Evolutionary conservation across 2,888 invertebrate genomes (phyloP).

Genomic region (Chloromyia formosa): DNA sequence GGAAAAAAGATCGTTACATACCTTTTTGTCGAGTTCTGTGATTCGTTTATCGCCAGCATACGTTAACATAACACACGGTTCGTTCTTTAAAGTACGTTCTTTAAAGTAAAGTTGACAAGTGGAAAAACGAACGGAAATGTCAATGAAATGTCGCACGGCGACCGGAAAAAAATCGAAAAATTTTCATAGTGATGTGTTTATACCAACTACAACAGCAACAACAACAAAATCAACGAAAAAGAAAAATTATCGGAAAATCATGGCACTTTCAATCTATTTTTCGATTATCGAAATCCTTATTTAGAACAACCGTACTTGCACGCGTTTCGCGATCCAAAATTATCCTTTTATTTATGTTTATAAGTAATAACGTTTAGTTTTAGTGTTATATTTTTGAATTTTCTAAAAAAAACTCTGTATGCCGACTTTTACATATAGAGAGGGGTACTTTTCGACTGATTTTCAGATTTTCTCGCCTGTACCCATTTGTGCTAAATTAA

Average conservation of each 20-base stretch:
- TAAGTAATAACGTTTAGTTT: conserved; percentile 48
- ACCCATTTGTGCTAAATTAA: conserved; percentile 49
- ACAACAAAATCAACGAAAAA: not conserved
- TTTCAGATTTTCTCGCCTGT: conserved; percentile 47
- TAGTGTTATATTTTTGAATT: conserved; percentile 48
- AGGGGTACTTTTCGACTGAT: conserved; percentile 50
- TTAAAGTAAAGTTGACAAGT: not conserved
- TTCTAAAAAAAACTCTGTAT: conserved; percentile 48
- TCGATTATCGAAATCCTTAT: conserved; percentile 32
- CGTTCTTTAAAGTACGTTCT: too few relatives aligned
- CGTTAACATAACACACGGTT: not conserved
- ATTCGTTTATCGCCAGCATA: not conserved
- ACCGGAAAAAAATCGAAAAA: not conserved
- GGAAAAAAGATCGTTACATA: not conserved
- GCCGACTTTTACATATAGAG: conserved; percentile 50
- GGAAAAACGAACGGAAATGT: not conserved
- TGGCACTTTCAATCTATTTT: conserved; percentile 34
- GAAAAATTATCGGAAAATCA: conserved; percentile 15
- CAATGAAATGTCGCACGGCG: conserved; percentile 19
- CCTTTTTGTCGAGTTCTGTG: not conserved
- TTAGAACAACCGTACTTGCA: conserved; percentile 22
- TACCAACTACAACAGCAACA: conserved; percentile 10
- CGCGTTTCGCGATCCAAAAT: conserved; percentile 44
- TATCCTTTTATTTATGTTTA: conserved; percentile 50
- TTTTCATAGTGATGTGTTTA: conserved; percentile 22